Base-by-base conservation (phyloP, 2,888 invertebrate species). In the Apamea crenata region DNA sequence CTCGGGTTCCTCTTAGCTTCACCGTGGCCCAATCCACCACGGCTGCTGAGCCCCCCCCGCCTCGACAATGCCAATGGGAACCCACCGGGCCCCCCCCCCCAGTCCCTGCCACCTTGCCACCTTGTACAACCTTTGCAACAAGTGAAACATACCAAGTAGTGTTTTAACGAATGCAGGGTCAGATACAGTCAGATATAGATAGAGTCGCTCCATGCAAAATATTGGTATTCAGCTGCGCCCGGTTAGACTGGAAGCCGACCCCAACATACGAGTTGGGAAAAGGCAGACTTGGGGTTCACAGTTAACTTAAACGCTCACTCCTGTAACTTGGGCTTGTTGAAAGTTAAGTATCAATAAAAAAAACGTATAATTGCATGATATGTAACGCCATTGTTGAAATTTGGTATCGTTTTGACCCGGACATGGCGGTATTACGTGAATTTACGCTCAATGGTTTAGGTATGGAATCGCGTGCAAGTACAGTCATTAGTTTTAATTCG, bases 281-380 rank as follows among this genome's bases (percentile, higher is more conserved):
- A n/a, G 8, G 16, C 61, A 40, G 16, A 40, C n/a, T n/a, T n/a
- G 40, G 18, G 36, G 25, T 32, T 69, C 18, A 74, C 10, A 40
- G 56, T 29, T 14, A 32, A 53, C 25, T 32, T 29, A 29, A 47
- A 59, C 87, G 87, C 86, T 87, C 0, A 12, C 44, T 77, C 75
- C 50, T n/a, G 0, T 80, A 59, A 68, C 74, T 65, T 72, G 67
- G 29, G 25, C 44, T 71, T 59, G 21, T 67, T 40, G 65, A n/a
- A 74, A 70, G 29, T 29, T 74, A 32, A 78, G 53, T 77, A 76
- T 76, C 74, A 80, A 80, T 73, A 74, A 77, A 87, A 80, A 85
- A 78, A 83, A 66, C n/a, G 63, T 63, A 78, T 80, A 79, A 87
- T 81, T 70, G 70, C 75, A 75, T 81, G 65, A 77, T 81, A 81